Evolutionary conservation across 2,797 vertebrate species (phyloP).

Genomic region (Sebastes ruberrimus): DNA sequence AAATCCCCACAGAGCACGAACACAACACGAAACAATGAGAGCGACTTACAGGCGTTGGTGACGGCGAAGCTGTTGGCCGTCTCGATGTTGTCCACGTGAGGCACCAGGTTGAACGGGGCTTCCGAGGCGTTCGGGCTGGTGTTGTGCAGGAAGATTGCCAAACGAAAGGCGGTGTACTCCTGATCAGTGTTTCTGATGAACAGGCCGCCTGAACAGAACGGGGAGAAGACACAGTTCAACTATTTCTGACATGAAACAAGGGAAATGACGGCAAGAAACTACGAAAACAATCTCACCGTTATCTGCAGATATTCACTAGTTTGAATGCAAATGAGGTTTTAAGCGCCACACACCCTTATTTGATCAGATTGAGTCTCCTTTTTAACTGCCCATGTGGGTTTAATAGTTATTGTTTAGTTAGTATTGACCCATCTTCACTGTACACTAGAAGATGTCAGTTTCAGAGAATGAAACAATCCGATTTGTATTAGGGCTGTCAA

Average conservation of each 20-base stretch:
- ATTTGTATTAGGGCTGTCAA: background rate
- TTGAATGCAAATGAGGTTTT: background rate
- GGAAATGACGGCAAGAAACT: accelerated
- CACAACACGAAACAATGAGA: background rate
- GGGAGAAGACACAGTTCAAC: background rate
- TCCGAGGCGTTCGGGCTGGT: constrained; percentile 97
- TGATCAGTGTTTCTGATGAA: constrained; percentile 99
- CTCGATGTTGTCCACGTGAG: constrained; percentile 99
- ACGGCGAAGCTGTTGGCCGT: constrained; percentile 99
- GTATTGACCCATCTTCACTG: background rate
- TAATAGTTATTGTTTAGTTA: background rate
- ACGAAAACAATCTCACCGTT: background rate
- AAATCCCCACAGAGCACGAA: background rate
- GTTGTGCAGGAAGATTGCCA: constrained; percentile 99
- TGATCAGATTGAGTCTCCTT: background rate
- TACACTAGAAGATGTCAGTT: background rate
- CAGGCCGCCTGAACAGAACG: constrained; percentile 84
- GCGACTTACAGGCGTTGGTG: constrained; percentile 98
- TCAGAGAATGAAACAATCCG: background rate
- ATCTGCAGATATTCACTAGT: background rate
- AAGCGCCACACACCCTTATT: background rate
- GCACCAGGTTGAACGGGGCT: constrained; percentile 99
- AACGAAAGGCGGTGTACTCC: constrained; percentile 98
- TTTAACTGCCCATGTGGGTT: accelerated
- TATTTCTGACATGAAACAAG: background rate